Conservation (phyloP, 2,797 vertebrate species). For the Enteromius afrohamiltoni region DNA sequence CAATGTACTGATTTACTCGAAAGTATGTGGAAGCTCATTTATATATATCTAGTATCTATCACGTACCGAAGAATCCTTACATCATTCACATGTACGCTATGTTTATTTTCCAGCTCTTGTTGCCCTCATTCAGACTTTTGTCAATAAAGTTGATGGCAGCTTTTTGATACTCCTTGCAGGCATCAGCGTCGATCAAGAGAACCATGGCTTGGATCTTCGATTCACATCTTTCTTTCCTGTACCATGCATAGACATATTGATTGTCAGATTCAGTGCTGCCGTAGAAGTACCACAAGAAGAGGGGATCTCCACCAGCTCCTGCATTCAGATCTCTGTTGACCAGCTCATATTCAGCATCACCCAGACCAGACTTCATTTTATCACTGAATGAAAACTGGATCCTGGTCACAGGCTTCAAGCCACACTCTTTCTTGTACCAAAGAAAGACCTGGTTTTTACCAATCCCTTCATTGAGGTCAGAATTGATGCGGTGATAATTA, state of each 20-base stretch:
- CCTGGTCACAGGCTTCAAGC: slow-evolving; percentile 22
- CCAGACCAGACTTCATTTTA: background rate
- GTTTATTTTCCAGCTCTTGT: background rate
- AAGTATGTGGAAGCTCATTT: too few species aligned
- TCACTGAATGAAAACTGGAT: slow-evolving; percentile 20
- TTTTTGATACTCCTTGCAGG: background rate
- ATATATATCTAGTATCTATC: too few species aligned
- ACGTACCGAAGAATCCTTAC: too few species aligned
- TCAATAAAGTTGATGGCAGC: slow-evolving; percentile 15
- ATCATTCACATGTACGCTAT: background rate
- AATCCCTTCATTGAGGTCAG: slow-evolving; percentile 1
- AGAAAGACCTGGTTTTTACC: background rate
- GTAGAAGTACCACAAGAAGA: slow-evolving; percentile 36
- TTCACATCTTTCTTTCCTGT: background rate
- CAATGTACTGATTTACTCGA: too few species aligned
- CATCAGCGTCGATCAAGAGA: background rate
- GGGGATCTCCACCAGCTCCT: background rate
- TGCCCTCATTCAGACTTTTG: slow-evolving; percentile 40
- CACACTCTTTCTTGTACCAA: slow-evolving; percentile 26
- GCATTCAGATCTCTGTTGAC: slow-evolving; percentile 20
- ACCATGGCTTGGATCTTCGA: slow-evolving; percentile 11
- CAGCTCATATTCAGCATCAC: slow-evolving; percentile 14
- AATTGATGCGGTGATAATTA: background rate
- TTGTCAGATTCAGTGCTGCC: slow-evolving; percentile 31
- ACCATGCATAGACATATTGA: background rate